These are phyloP conservation scores for Coreius guichenoti DNA, from an alignment of 2,797 vertebrate species.

Conservation along the genomic window DNA sequence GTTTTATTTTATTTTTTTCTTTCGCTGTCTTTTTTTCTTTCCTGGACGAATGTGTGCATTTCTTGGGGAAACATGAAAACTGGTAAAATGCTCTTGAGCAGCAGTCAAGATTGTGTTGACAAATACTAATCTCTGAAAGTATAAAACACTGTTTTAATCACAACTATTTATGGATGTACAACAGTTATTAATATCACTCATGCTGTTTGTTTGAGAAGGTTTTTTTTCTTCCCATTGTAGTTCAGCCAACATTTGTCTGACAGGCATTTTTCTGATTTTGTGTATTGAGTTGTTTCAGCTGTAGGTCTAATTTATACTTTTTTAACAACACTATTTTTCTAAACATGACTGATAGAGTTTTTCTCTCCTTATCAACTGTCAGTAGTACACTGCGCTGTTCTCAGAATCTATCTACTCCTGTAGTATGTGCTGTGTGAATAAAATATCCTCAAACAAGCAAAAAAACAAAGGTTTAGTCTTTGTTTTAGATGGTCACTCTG, in stretches of 20 bases:
- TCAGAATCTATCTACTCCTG: constrained; percentile 92
- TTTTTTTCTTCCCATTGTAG: constrained; percentile 41
- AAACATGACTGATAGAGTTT: constrained; percentile 87
- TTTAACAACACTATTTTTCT: constrained; percentile 99
- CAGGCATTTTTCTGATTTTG: constrained; percentile 95
- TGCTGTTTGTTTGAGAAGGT: constrained; percentile 80
- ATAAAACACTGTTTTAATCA: constrained; percentile 47
- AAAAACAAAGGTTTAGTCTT: not conserved
- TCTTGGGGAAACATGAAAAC: constrained; percentile 20
- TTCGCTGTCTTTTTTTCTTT: not conserved
- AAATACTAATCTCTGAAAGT: constrained; percentile 54
- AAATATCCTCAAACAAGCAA: constrained; percentile 72
- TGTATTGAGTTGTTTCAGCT: constrained; percentile 88
- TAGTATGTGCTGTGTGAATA: constrained; percentile 97
- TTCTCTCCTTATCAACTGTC: constrained; percentile 70
- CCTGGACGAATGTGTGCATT: not conserved
- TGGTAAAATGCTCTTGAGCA: constrained; percentile 33
- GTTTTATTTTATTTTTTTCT: constrained; percentile 22
- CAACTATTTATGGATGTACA: constrained; percentile 58
- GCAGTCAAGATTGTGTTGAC: constrained; percentile 31
- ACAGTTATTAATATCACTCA: constrained; percentile 41
- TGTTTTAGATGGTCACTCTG: not conserved
- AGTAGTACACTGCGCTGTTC: constrained; percentile 87
- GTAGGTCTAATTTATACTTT: constrained; percentile 99
- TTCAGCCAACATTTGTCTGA: constrained; percentile 72